Percentiles rank a stretch among this genome's conserved stretches.
These are phyloP conservation scores for Typhlichthys subterraneus DNA, from an alignment of 2,797 vertebrate genomes.

Conservation along the genomic window DNA sequence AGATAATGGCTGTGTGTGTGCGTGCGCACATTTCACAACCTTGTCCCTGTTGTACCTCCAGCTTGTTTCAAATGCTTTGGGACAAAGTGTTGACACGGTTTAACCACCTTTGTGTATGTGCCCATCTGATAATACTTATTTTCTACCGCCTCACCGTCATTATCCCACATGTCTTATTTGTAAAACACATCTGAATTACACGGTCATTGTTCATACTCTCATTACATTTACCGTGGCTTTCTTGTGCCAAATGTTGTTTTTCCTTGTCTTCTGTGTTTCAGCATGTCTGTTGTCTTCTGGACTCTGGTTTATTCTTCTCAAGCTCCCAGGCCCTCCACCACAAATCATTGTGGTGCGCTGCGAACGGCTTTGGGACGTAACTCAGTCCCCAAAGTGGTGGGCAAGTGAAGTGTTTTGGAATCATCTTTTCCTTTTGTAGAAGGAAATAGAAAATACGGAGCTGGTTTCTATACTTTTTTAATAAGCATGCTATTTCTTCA, in stretches of 20 bases:
- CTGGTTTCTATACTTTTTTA: slow-evolving; percentile 1
- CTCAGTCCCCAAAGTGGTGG: slow-evolving; percentile 24
- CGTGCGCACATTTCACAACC: slow-evolving; percentile 22
- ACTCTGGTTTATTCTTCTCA: slow-evolving; percentile 48
- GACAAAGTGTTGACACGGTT: slow-evolving; percentile 5
- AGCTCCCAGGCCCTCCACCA: slow-evolving; percentile 33
- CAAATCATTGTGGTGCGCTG: slow-evolving; percentile 44
- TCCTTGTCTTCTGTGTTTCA: slow-evolving; percentile 28
- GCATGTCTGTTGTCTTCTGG: slow-evolving; percentile 40
- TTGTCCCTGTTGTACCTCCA: slow-evolving; percentile 8
- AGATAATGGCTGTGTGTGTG: slow-evolving; percentile 26
- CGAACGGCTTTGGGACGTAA: slow-evolving; percentile 33
- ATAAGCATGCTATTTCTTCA: slow-evolving; percentile 29
- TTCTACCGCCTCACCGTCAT: neutral
- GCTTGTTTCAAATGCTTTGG: slow-evolving; percentile 13
- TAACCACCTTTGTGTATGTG: neutral
- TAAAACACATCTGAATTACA: slow-evolving; percentile 23
- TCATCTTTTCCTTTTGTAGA: slow-evolving; percentile 23
- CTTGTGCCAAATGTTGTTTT: slow-evolving; percentile 49
- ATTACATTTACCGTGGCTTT: slow-evolving; percentile 29
- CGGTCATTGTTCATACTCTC: slow-evolving; percentile 9
- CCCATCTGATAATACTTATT: neutral
- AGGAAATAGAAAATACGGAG: slow-evolving; percentile 29
- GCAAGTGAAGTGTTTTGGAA: slow-evolving; percentile 10
- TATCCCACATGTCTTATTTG: slow-evolving; percentile 13